Evolutionary conservation across 1,140 invertebrate genomes (phyloP).

Genomic region (Drosophila pseudoobscura): DNA sequence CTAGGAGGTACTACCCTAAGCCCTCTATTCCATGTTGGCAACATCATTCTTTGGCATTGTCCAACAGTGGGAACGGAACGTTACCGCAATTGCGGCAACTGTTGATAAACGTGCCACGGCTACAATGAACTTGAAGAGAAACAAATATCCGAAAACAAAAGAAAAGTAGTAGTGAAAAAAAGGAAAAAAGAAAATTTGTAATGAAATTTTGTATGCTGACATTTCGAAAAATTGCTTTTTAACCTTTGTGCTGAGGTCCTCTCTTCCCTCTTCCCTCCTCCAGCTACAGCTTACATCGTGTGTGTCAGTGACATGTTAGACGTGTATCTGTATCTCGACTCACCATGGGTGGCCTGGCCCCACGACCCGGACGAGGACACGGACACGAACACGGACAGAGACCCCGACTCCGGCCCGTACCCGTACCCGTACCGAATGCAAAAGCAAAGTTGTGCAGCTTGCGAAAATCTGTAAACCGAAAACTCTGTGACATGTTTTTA

Average conservation of each 20-base stretch:
- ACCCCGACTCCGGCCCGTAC: neutral
- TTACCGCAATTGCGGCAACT: too few species aligned
- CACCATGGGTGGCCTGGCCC: slow-evolving; percentile 22
- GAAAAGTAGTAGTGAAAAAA: slow-evolving; percentile 36
- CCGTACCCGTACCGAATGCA: slow-evolving; percentile 2
- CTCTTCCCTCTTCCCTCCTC: neutral
- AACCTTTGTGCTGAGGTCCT: slow-evolving; percentile 65
- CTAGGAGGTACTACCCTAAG: too few species aligned
- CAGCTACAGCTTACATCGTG: slow-evolving; percentile 35
- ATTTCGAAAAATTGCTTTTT: slow-evolving; percentile 81
- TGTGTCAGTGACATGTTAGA: slow-evolving; percentile 73
- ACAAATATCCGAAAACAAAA: slow-evolving; percentile 30
- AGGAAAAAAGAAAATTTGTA: slow-evolving; percentile 75
- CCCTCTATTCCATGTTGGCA: too few species aligned
- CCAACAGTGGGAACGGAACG: too few species aligned
- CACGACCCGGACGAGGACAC: slow-evolving; percentile 11
- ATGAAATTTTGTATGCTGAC: slow-evolving; percentile 80
- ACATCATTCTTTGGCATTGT: too few species aligned
- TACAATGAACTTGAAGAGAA: slow-evolving; percentile 1
- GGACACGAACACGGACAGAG: neutral
- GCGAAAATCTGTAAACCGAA: slow-evolving; percentile 77
- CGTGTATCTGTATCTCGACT: slow-evolving; percentile 63
- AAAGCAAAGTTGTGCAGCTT: slow-evolving; percentile 65
- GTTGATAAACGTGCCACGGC: too few species aligned
- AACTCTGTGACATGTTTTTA: slow-evolving; percentile 81